phyloP scores from a whole-genome alignment of 92 coral and sea anemone genomes.

The Siderastrea radians region DNA sequence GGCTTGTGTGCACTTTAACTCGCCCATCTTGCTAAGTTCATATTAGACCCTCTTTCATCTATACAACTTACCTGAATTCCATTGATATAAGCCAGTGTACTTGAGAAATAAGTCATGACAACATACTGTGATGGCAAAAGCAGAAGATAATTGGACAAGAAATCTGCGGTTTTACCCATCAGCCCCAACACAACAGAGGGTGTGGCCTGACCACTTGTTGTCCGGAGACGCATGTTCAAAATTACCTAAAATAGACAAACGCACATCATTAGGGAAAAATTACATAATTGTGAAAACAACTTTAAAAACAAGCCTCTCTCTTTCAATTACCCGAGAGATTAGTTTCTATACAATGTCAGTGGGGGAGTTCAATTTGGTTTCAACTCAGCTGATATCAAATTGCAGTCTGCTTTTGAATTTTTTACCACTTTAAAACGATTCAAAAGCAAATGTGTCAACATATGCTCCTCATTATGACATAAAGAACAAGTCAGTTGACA shows the following conservation, averaged over 20 bases:
- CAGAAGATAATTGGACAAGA: conserved; percentile 59
- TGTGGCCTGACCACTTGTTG: conserved; percentile 71
- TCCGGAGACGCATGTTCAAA: conserved; percentile 60
- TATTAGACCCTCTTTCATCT: neutral
- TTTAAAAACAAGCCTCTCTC: too few species aligned
- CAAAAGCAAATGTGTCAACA: too few species aligned
- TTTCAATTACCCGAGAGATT: neutral
- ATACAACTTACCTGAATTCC: conserved; percentile 66
- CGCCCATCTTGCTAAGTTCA: neutral
- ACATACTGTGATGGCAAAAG: conserved; percentile 43
- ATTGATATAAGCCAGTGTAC: conserved; percentile 65
- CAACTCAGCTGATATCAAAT: too few species aligned
- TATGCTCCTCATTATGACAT: too few species aligned
- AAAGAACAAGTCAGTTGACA: too few species aligned
- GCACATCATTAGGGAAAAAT: neutral
- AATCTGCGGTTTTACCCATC: conserved; percentile 59
- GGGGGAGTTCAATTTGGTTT: too few species aligned
- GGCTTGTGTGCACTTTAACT: too few species aligned
- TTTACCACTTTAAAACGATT: too few species aligned
- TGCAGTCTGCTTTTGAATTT: too few species aligned
- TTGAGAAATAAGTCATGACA: conserved; percentile 71
- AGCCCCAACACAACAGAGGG: conserved; percentile 39
- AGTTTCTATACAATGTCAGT: too few species aligned
- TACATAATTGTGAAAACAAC: neutral
- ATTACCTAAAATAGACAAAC: conserved; percentile 35